phyloP scores from a whole-genome alignment of 1,140 invertebrate species.

The Musca vetustissima region DNA sequence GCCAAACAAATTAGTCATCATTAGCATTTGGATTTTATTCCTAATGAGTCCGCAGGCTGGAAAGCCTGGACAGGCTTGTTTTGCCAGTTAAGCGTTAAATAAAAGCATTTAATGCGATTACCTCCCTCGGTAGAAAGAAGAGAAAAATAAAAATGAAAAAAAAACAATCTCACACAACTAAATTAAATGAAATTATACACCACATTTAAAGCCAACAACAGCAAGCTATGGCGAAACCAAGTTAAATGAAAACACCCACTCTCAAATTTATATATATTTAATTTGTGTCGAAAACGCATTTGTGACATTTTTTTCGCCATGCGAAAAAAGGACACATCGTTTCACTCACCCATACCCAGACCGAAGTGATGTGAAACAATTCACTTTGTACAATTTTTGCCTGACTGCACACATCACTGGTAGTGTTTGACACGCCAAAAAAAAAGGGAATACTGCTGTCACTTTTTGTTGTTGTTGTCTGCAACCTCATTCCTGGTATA shows the following conservation, averaged over 20 bases:
- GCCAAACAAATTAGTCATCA: conserved; percentile 28
- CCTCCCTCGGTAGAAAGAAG: conserved; percentile 32
- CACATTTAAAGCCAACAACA: conserved; percentile 29
- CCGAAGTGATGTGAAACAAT: not conserved
- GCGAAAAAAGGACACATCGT: not conserved
- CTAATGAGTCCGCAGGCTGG: not conserved
- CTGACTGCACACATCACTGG: conserved; percentile 17
- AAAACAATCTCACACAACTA: not conserved
- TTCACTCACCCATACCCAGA: not conserved
- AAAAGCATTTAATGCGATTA: conserved; percentile 54
- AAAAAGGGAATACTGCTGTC: not conserved
- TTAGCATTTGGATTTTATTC: conserved; percentile 18
- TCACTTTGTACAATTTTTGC: conserved; percentile 25
- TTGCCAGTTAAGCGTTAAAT: conserved; percentile 41
- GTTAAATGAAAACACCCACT: conserved; percentile 7
- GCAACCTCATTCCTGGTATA: not conserved
- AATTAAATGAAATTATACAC: conserved; percentile 25
- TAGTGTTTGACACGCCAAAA: not conserved
- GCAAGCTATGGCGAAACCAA: conserved; percentile 7
- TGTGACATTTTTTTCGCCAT: conserved; percentile 40
- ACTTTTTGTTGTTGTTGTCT: conserved; percentile 6
- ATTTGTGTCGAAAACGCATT: conserved; percentile 51
- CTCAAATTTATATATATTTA: not conserved
- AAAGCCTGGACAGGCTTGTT: not conserved
- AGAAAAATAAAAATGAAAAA: not conserved